Evolutionary conservation across 1,140 invertebrate species (phyloP), one percentile per base, ranked within the genome.

Genomic region (Diuraphis noxia): DNA sequence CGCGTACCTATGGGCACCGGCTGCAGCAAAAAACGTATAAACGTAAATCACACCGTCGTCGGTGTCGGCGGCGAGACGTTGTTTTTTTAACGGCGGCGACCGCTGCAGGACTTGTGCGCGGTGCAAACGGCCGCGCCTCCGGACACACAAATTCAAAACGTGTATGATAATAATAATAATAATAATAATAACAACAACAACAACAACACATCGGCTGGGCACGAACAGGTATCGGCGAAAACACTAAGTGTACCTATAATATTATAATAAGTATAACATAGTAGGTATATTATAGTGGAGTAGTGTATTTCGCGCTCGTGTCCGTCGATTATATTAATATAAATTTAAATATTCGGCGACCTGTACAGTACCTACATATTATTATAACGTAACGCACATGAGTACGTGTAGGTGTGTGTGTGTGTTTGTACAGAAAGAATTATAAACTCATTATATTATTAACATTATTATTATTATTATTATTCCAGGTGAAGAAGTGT

Each of bases 321-420:
- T 52, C 84, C 43, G 9, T 86, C 46, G 46, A 86, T 86, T 86
- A 86, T 52, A 86, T 49, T 25, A 13, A 52, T 36, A 49, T 52
- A 52, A 86, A 86, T 52, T 86, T 86, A 86, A 86, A 86, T 52
- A 86, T 86, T 86, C 46, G 46, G 41, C 84, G 84, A 34, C 43
- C 21, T 21, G 19, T 17, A 23, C 43, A 5, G n/a, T n/a, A 34
- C n/a, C n/a, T 49, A 43, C 8, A 25, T 23, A n/a, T n/a, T n/a
- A n/a, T n/a, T n/a, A 46, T 43, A 43, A 49, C 25, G 9, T 81
- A 23, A 1, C 10, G 9, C 25, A 25, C 25, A 9, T 56, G 56
- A 1, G n/a, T 49, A 21, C 9, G 79, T 40, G 79, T 19, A 23
- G 10, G 56, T n/a, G 30, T n/a, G 56, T n/a, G 56, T n/a, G 56